Evolutionary conservation across 2,797 vertebrate genomes (phyloP).

Genomic region (Meriones psammophilus): DNA sequence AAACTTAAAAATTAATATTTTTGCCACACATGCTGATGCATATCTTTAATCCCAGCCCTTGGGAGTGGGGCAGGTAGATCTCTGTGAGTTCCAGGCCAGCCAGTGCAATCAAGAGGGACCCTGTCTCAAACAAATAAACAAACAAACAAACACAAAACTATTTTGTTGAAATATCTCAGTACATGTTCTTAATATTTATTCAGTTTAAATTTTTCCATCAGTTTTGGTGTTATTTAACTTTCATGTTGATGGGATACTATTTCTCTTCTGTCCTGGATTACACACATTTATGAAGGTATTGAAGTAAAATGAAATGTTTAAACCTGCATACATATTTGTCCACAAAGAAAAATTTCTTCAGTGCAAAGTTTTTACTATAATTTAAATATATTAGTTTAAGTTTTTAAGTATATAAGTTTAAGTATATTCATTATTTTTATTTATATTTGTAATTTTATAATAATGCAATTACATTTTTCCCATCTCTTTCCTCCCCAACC

Average conservation of each 20-base stretch:
- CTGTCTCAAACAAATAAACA: background rate
- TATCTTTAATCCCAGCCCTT: background rate
- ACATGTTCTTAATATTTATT: background rate
- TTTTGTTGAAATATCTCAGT: conserved; percentile 33
- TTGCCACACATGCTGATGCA: background rate
- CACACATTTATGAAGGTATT: conserved; percentile 17
- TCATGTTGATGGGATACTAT: background rate
- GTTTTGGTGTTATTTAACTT: conserved; percentile 4
- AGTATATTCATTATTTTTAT: background rate
- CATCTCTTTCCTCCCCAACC: background rate
- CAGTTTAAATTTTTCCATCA: conserved; percentile 20
- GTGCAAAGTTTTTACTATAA: background rate
- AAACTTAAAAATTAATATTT: background rate
- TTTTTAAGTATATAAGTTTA: background rate
- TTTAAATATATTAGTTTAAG: conserved; percentile 6
- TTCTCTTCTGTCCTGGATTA: background rate
- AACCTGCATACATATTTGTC: background rate
- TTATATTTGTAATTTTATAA: background rate
- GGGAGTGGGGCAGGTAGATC: background rate
- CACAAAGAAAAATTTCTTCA: background rate
- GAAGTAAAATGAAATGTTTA: conserved; percentile 59
- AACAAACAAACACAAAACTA: background rate
- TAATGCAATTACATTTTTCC: background rate
- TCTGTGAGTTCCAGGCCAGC: background rate
- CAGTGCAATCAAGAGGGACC: background rate